Conservation (phyloP, 2,888 invertebrate genomes). For the Drosophila anceps region DNA sequence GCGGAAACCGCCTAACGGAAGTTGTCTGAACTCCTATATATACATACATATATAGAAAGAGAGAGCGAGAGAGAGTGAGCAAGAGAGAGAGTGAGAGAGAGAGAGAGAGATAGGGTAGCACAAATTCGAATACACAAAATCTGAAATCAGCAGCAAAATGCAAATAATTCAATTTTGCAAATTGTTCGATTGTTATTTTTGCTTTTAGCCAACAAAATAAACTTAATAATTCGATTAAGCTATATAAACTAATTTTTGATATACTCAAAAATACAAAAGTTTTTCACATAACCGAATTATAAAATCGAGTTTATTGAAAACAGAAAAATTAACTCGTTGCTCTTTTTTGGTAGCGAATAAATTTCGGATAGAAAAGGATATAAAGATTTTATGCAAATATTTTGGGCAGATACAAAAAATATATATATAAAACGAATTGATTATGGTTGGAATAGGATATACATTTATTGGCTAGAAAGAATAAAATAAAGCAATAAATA, state of each 20-base stretch:
- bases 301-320: background rate
- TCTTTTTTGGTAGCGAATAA: background rate
- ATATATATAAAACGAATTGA: background rate
- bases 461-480: background rate
- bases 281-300: conserved; percentile 2
- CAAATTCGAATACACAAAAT: conserved; percentile 31
- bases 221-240: conserved; percentile 9
- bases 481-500: background rate
- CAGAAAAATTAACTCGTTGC: background rate
- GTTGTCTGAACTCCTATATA: conserved; percentile 40
- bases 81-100: too few relatives aligned
- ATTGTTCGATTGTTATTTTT: conserved; percentile 18
- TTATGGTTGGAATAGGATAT: background rate
- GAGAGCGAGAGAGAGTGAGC: too few relatives aligned
- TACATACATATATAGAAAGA: background rate
- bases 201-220: conserved; percentile 5
- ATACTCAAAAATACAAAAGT: background rate
- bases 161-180: conserved; percentile 55
- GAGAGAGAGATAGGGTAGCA: conserved; percentile 12
- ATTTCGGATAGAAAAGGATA: background rate
- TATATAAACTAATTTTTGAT: conserved; percentile 8
- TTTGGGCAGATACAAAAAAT: background rate
- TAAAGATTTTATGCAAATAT: background rate
- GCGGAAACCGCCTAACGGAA: conserved; percentile 57
- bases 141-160: conserved; percentile 44